Evolutionary conservation across 2,888 invertebrate genomes (phyloP).

Genomic region (Melipona bicolor): DNA sequence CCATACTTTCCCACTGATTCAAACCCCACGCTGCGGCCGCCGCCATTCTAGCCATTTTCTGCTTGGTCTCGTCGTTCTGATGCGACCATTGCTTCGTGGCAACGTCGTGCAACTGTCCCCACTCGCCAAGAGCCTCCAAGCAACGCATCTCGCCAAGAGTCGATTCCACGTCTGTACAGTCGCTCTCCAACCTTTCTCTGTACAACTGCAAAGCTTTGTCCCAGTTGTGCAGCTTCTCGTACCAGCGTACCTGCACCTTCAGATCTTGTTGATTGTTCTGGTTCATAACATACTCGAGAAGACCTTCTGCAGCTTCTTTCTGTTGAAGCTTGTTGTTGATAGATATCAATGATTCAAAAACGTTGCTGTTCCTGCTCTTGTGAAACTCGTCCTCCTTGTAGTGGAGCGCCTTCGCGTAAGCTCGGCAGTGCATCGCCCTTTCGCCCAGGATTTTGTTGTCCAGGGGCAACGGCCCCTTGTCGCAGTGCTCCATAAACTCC

Average conservation of each 20-base stretch:
- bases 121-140: conserved; percentile 98
- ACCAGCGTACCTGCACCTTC: conserved; percentile 95
- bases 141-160: conserved; percentile 97
- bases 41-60: conserved; percentile 94
- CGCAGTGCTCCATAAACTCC: conserved; percentile 99
- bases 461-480: conserved; percentile 96
- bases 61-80: conserved; percentile 87
- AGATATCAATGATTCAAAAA: conserved; percentile 96
- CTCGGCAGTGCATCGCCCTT: conserved; percentile 96
- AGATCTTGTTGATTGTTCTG: conserved; percentile 87
- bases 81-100: conserved; percentile 92
- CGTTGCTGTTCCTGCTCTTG: conserved; percentile 91
- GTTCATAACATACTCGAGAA: conserved; percentile 95
- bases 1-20: conserved; percentile 97
- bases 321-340: conserved; percentile 99
- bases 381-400: conserved; percentile 98
- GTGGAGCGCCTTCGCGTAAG: conserved; percentile 93
- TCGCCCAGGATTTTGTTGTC: conserved; percentile 95
- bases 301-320: conserved; percentile 98
- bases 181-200: conserved; percentile 89
- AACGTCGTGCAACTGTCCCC: conserved; percentile 93
- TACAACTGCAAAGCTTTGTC: conserved; percentile 97
- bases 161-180: conserved; percentile 90
- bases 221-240: conserved; percentile 99
- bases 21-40: conserved; percentile 98